phyloP scores from a whole-genome alignment of 2,113 vertebrate genomes.

The Paramisgurnus dabryanus region DNA sequence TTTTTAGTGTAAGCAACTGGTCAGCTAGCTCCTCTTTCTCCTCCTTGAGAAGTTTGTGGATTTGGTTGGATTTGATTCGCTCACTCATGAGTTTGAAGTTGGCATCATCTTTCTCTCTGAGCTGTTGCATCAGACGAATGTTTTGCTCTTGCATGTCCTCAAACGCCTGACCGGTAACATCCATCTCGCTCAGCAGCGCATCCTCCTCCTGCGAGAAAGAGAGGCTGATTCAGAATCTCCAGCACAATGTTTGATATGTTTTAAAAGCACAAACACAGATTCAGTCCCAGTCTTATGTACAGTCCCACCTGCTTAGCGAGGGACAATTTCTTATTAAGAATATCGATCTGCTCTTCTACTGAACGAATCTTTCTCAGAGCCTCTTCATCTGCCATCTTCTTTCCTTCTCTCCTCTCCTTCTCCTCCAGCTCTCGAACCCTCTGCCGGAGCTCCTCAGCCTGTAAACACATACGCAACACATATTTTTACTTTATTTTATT shows the following conservation, averaged over 20 bases:
- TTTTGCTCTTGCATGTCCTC: constrained; percentile 99
- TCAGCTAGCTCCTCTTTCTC: constrained; percentile 96
- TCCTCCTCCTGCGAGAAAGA: constrained; percentile 86
- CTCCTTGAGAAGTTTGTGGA: constrained; percentile 95
- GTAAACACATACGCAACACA: background rate
- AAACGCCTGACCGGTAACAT: constrained; percentile 97
- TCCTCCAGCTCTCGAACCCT: constrained; percentile 91
- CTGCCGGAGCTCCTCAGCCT: constrained; percentile 92
- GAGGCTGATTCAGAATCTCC: background rate
- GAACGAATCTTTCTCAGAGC: constrained; percentile 90
- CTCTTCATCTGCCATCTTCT: constrained; percentile 97
- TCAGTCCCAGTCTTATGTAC: background rate
- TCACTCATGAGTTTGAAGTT: constrained; percentile 99
- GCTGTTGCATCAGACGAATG: constrained; percentile 96
- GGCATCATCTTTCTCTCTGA: constrained; percentile 95
- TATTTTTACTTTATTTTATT: background rate
- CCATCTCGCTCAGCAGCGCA: constrained; percentile 95
- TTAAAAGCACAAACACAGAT: background rate
- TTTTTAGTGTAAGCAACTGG: constrained; percentile 92
- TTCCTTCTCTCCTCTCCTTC: constrained; percentile 92
- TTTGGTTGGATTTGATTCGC: constrained; percentile 97
- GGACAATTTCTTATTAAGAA: constrained; percentile 94
- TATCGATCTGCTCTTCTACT: constrained; percentile 95
- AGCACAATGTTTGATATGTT: background rate
- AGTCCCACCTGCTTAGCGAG: constrained; percentile 89